Evolutionary conservation across 2,797 vertebrate species (phyloP).

Genomic region (Dendrocincla tyrannina): DNA sequence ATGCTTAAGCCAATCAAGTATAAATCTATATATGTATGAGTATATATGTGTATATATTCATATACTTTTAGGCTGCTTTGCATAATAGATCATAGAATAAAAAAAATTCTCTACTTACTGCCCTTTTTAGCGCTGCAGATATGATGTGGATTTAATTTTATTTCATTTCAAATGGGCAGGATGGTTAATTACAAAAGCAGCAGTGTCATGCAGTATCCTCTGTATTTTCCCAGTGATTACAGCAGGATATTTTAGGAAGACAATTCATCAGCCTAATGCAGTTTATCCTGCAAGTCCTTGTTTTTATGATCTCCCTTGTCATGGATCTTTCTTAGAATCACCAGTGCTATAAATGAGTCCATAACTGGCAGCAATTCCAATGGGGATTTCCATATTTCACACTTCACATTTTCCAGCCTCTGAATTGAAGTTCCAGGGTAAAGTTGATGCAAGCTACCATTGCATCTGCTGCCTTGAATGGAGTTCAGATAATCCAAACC

Average conservation of each 20-base stretch:
- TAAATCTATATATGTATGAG: background rate
- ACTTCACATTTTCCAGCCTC: background rate
- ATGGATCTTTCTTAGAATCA: background rate
- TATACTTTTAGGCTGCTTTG: background rate
- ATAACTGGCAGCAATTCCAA: background rate
- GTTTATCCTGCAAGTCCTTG: background rate
- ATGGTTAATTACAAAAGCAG: background rate
- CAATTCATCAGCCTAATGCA: background rate
- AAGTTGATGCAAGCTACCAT: background rate
- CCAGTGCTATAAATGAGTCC: accelerated
- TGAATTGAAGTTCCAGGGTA: background rate
- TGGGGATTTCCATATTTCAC: background rate
- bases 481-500: background rate
- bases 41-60: background rate
- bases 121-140: background rate
- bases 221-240: background rate
- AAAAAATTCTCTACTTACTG: background rate
- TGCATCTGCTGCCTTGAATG: background rate
- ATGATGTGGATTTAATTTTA: background rate
- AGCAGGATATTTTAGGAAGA: background rate
- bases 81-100: background rate
- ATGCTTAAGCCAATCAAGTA: background rate
- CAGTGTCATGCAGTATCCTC: background rate
- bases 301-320: background rate
- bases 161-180: background rate